These are phyloP conservation scores for Chiloscyllium plagiosum DNA, from an alignment of 2,113 vertebrate genomes.

Conservation along the genomic window DNA sequence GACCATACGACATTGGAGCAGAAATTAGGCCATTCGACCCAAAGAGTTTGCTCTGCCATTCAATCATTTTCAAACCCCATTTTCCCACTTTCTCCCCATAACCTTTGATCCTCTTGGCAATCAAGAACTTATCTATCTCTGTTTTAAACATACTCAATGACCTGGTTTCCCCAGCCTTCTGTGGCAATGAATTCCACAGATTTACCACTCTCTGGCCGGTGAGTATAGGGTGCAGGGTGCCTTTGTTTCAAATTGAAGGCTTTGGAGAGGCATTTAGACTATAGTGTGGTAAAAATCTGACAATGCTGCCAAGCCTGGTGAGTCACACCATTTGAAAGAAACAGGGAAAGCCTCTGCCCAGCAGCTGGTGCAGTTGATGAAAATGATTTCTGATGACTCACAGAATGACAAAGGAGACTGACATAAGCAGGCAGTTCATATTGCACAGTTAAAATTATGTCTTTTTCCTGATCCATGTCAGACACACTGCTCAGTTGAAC, in stretches of 20 bases:
- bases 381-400: conserved; percentile 22
- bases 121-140: too few relatives aligned
- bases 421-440: conserved; percentile 21
- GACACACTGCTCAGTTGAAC: neutral
- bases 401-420: neutral
- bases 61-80: too few relatives aligned
- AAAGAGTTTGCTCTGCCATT: too few relatives aligned
- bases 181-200: too few relatives aligned
- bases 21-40: too few relatives aligned
- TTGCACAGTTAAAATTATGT: conserved; percentile 6
- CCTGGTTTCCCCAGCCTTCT: too few relatives aligned
- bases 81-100: too few relatives aligned
- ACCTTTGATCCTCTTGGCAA: too few relatives aligned
- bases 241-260: neutral
- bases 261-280: neutral
- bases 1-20: neutral
- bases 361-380: conserved; percentile 11
- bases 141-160: too few relatives aligned
- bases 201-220: too few relatives aligned
- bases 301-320: neutral
- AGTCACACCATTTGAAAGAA: neutral
- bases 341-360: conserved; percentile 30
- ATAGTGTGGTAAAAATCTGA: neutral
- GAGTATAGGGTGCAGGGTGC: neutral
- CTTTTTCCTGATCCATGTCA: conserved; percentile 23